Base-by-base conservation (phyloP, 2,113 vertebrate species). In the Pimephales promelas region DNA sequence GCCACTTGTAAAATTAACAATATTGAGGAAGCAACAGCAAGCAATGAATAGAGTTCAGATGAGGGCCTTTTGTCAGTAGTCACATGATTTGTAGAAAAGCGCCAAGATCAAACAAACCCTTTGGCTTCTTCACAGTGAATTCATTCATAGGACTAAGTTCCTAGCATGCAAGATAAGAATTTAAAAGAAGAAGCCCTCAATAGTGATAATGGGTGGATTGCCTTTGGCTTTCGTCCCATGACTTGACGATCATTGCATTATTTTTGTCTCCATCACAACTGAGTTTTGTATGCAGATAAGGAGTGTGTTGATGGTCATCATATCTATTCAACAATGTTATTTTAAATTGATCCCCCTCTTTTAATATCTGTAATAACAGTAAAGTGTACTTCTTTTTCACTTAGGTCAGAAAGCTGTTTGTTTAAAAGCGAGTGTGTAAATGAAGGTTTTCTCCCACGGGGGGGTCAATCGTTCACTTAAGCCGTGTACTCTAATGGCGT, bases 41-140 rank as follows among this genome's bases (percentile, higher is more conserved):
- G 40, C 26, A 16, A 71, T n/a, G 61, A 45, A 76, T 57, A 62
- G 52, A 56, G 45, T 13, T 62, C 43, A 72, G 31, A 57, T 24
- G 66, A 62, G 70, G 72, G 52, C 73, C 81, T 77, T 56, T 49
- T 76, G 78, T 76, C 82, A 45, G 81, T 47, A 45, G 72, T 85
- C 84, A 81, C 81, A 81, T 81, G 81, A 75, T 75, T 70, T 62
- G 49, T 68, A 86, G 34, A 77, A 79, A 11, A 79, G 78, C 81
- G 57, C 82, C 73, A 75, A 88, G 87, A 86, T 88, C 85, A 88
- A 88, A 88, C 79, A 84, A 86, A 78, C 78, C 82, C 59, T 77
- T 81, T 79, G 82, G 84, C 87, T 56, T 88, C 43, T 70, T n/a
- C 79, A 88, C 87, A 88, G 66, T 86, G 85, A 79, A 68, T 73